Percentiles rank a stretch among this genome's conserved stretches.
These are phyloP conservation scores for Forbesichthys agassizii DNA, from an alignment of 2,113 vertebrate species.

Conservation along the genomic window DNA sequence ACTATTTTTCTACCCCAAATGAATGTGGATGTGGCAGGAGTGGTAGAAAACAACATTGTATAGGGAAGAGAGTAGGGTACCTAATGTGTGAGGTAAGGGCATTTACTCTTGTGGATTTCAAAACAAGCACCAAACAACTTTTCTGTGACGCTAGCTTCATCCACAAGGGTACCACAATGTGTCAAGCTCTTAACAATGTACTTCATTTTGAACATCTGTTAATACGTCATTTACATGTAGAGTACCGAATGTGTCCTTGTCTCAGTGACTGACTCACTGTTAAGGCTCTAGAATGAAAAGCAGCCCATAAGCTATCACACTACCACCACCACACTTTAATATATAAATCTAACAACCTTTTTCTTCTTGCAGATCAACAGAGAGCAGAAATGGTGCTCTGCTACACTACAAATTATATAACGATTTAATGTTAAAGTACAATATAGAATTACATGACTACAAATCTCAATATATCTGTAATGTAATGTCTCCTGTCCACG, in stretches of 20 bases:
- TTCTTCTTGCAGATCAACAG: not conserved
- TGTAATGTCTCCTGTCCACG: constrained; percentile 48
- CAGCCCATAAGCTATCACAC: constrained; percentile 64
- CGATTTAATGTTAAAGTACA: too few relatives aligned
- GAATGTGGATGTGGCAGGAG: too few relatives aligned
- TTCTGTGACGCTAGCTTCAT: too few relatives aligned
- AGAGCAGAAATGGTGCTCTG: not conserved
- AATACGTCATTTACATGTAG: not conserved
- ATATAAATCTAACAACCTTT: constrained; percentile 10
- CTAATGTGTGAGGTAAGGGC: too few relatives aligned
- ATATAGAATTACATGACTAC: too few relatives aligned
- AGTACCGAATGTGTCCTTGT: constrained; percentile 67
- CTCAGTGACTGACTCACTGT: constrained; percentile 65
- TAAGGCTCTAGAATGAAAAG: constrained; percentile 66
- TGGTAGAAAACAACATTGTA: too few relatives aligned
- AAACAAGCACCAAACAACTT: too few relatives aligned
- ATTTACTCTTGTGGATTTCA: too few relatives aligned
- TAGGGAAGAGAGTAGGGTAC: too few relatives aligned
- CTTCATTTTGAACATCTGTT: constrained; percentile 59
- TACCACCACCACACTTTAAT: constrained; percentile 64
- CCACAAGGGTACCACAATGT: not conserved
- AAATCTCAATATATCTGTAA: constrained; percentile 22
- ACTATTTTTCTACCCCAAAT: too few relatives aligned
- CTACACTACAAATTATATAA: too few relatives aligned
- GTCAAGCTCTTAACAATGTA: constrained; percentile 54